phyloP scores from a whole-genome alignment of 2,888 invertebrate genomes.

The Eupithecia centaureata region DNA sequence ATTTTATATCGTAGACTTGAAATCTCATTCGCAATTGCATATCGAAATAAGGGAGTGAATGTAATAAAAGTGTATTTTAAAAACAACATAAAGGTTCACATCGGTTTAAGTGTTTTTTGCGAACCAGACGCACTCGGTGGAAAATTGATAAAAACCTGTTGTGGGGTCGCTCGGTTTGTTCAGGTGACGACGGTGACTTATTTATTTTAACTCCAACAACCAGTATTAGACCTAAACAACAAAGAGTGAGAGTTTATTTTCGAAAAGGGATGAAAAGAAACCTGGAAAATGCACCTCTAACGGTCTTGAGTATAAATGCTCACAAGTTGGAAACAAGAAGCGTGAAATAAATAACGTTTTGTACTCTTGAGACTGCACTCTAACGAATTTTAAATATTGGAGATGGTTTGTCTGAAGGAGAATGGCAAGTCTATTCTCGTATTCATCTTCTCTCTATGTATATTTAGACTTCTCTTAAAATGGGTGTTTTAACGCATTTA shows the following conservation, averaged over 20 bases:
- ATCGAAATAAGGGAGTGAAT: slow-evolving; percentile 24
- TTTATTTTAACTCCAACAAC: slow-evolving; percentile 55
- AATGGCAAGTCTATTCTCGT: slow-evolving; percentile 26
- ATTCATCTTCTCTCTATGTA: not conserved
- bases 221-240: slow-evolving; percentile 51
- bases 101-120: slow-evolving; percentile 72
- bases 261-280: slow-evolving; percentile 55
- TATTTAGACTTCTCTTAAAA: not conserved
- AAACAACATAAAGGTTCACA: slow-evolving; percentile 60
- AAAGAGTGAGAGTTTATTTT: slow-evolving; percentile 49
- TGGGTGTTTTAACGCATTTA: not conserved
- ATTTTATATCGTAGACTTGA: slow-evolving; percentile 22
- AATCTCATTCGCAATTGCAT: slow-evolving; percentile 31
- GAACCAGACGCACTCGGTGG: slow-evolving; percentile 78
- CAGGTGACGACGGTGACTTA: slow-evolving; percentile 75
- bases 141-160: slow-evolving; percentile 83
- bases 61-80: slow-evolving; percentile 49
- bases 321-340: slow-evolving; percentile 65
- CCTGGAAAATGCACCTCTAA: slow-evolving; percentile 69
- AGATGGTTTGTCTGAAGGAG: slow-evolving; percentile 41
- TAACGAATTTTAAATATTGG: slow-evolving; percentile 63
- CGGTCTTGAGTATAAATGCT: slow-evolving; percentile 69
- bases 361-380: slow-evolving; percentile 51
- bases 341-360: slow-evolving; percentile 60
- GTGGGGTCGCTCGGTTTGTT: slow-evolving; percentile 71